Conservation (phyloP, 2,113 vertebrate species). For the Poicephalus meyeri region DNA sequence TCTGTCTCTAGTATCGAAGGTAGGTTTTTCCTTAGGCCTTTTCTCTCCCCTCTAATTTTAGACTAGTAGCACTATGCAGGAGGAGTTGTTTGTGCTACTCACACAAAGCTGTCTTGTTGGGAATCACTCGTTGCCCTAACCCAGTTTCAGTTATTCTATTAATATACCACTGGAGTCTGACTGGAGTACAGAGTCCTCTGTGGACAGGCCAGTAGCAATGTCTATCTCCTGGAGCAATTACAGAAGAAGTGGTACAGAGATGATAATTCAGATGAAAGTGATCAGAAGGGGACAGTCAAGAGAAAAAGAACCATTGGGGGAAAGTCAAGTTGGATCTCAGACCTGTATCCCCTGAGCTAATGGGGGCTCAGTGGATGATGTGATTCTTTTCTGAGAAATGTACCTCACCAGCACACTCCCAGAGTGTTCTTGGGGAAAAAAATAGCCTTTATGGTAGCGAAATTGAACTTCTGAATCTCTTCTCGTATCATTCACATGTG, state of each 20-base stretch:
- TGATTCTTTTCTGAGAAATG: not conserved
- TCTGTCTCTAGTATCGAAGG: not conserved
- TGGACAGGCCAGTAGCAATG: constrained; percentile 22
- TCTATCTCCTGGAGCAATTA: constrained; percentile 38
- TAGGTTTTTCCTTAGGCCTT: constrained; percentile 10
- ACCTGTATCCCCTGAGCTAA: not conserved
- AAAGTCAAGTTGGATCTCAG: not conserved
- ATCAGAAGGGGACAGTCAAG: not conserved
- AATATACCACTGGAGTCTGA: constrained; percentile 20
- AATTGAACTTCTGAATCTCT: not conserved
- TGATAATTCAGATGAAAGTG: not conserved
- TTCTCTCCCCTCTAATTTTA: constrained; percentile 43
- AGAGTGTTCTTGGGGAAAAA: not conserved
- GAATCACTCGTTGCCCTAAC: constrained; percentile 41
- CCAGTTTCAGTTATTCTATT: constrained; percentile 54
- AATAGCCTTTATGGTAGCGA: not conserved
- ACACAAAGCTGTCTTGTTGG: not conserved
- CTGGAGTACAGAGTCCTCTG: constrained; percentile 39
- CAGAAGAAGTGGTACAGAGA: not conserved
- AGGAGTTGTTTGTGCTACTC: constrained; percentile 18
- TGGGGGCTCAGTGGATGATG: not conserved
- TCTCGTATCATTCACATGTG: not conserved
- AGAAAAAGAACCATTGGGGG: not conserved
- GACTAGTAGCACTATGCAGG: not conserved
- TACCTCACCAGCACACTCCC: not conserved